Conservation (phyloP, 2,888 invertebrate species). For the Eupeodes latifasciatus region DNA sequence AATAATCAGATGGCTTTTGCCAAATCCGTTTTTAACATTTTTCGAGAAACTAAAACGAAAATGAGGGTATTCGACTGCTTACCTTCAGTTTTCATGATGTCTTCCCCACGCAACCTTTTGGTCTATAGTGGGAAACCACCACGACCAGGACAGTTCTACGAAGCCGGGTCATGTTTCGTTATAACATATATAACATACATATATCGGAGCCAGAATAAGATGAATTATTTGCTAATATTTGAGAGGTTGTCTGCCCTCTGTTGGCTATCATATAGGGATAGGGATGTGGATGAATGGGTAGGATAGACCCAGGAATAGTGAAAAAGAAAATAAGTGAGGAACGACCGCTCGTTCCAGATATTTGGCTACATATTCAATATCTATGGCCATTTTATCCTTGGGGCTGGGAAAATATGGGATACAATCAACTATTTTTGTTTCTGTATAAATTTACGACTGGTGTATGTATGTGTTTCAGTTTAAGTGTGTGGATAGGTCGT, state of each 20-base stretch:
- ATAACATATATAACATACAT: no score
- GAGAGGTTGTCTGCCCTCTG: slow-evolving; percentile 54
- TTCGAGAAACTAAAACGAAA: slow-evolving; percentile 37
- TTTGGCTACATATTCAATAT: slow-evolving; percentile 72
- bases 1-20: slow-evolving; percentile 67
- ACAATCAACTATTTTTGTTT: slow-evolving; percentile 53
- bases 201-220: slow-evolving; percentile 53
- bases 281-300: slow-evolving; percentile 2
- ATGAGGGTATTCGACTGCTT: not conserved
- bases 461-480: slow-evolving; percentile 18
- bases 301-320: not conserved
- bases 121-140: slow-evolving; percentile 18
- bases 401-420: slow-evolving; percentile 70
- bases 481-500: slow-evolving; percentile 28
- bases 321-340: slow-evolving; percentile 17
- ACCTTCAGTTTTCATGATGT: not conserved
- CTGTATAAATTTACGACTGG: not conserved
- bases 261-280: slow-evolving; percentile 36
- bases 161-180: slow-evolving; percentile 37
- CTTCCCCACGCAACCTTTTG: not conserved
- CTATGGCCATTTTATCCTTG: slow-evolving; percentile 60
- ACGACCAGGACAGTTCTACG: not conserved
- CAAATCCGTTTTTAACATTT: slow-evolving; percentile 68
- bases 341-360: slow-evolving; percentile 39
- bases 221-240: slow-evolving; percentile 70